Base-by-base conservation (phyloP, 2,888 invertebrate species). In the Lamellibrachia columna region DNA sequence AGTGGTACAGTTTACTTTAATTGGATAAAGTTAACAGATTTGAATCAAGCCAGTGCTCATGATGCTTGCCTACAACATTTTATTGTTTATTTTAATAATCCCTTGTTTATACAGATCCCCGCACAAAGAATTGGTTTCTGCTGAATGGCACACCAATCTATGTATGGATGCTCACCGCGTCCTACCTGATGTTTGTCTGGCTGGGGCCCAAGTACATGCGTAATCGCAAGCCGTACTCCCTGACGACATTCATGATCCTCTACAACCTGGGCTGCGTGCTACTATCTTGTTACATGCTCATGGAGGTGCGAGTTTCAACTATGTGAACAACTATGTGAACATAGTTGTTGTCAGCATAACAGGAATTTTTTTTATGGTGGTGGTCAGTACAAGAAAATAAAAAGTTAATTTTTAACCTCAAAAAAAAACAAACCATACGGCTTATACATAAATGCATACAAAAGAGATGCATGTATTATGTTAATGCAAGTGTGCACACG, bases 201-300 rank as follows among this genome's bases (percentile, higher is more conserved):
- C 97, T 97, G 52, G 98, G 98, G 2, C 98, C 99, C 90, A 98
- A 97, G 95, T 94, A 98, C 75, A 98, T 99, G 98, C 97, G 97
- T 96, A 97, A 98, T 94, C 97, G 98, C 93, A 97, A 97, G 95
- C 98, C 99, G 0, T 98, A 98, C 95, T 97, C 98, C 94, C 96
- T 99, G 91, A 98, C 98, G 52, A 97, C 97, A 97, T 96, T 98
- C 2, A 97, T 99, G 94, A 97, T 99, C 93, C 97, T 98, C 3
- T 99, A 99, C 96, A 99, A 99, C 96, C 97, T 98, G 93, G 97
- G 97, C 0, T 98, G 99, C 98, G 98, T 98, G 3, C 97, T 97
- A 0, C 97, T 99, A 92, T 99, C 99, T 96, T 97, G 97, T 4
- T 98, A 98, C 95, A 99, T 99, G 96, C 98, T 98, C 92, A 96